Evolutionary conservation across 2,888 invertebrate species (phyloP).

Genomic region (Plemyria rubiginata): DNA sequence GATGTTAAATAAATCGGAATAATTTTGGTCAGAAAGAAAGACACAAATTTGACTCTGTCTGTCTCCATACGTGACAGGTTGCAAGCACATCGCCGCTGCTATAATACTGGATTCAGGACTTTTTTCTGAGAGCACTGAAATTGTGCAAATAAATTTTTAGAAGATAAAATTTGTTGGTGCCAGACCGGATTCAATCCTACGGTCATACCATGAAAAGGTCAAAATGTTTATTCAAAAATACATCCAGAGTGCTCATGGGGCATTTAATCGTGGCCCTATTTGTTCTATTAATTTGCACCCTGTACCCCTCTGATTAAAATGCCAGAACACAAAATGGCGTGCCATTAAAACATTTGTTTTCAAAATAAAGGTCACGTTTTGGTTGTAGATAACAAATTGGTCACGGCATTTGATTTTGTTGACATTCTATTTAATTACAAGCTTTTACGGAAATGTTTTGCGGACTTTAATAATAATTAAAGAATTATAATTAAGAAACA

Average conservation of each 20-base stretch:
- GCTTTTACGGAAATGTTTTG: constrained; percentile 13
- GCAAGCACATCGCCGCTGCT: too few relatives aligned
- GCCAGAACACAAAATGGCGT: constrained; percentile 64
- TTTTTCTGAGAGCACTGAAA: too few relatives aligned
- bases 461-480: neutral
- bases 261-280: constrained; percentile 42
- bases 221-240: too few relatives aligned
- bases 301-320: constrained; percentile 62
- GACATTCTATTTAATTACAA: constrained; percentile 41
- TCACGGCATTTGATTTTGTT: constrained; percentile 42
- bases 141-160: too few relatives aligned
- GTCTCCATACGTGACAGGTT: too few relatives aligned
- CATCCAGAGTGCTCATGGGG: constrained; percentile 23
- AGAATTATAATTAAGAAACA: neutral
- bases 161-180: too few relatives aligned
- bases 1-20: too few relatives aligned
- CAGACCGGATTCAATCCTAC: too few relatives aligned
- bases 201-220: too few relatives aligned
- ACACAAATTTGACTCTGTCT: too few relatives aligned
- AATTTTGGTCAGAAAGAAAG: too few relatives aligned
- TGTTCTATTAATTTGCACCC: constrained; percentile 47
- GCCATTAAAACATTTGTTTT: constrained; percentile 55
- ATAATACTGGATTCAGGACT: too few relatives aligned
- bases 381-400: constrained; percentile 39
- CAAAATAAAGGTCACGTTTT: constrained; percentile 37